Evolutionary conservation across 2,888 invertebrate genomes (phyloP).

Genomic region (Erpobdella octoculata): DNA sequence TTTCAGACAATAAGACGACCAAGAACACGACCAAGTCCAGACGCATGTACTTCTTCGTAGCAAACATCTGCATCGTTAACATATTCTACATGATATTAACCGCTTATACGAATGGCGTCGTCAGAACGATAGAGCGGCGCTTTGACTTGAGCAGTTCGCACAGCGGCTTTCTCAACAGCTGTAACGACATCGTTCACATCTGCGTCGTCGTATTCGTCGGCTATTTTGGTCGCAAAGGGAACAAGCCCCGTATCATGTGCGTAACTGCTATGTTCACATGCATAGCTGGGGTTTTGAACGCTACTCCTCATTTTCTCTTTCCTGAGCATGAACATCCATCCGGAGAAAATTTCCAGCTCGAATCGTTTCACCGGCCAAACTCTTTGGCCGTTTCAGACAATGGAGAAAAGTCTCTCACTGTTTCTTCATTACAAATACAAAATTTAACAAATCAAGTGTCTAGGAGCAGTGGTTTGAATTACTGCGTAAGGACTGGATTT

Average conservation of each 20-base stretch:
- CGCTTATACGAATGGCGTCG: slow-evolving; percentile 31
- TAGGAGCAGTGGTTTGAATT: too few species aligned
- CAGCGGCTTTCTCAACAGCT: slow-evolving; percentile 32
- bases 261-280: slow-evolving; percentile 29
- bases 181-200: slow-evolving; percentile 36
- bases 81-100: slow-evolving; percentile 25
- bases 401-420: neutral
- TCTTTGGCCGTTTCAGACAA: neutral
- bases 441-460: too few species aligned
- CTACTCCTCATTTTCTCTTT: slow-evolving; percentile 33
- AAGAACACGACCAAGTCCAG: too few species aligned
- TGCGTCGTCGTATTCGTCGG: slow-evolving; percentile 35
- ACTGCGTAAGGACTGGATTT: neutral
- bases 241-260: slow-evolving; percentile 36
- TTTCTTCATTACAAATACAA: neutral
- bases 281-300: slow-evolving; percentile 33
- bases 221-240: slow-evolving; percentile 34
- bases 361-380: neutral
- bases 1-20: neutral
- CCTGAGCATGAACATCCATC: neutral
- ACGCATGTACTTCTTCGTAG: slow-evolving; percentile 28
- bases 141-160: slow-evolving; percentile 36
- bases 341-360: neutral
- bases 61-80: slow-evolving; percentile 24
- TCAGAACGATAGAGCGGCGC: slow-evolving; percentile 37